Evolutionary conservation across 1,140 invertebrate genomes (phyloP), one percentile per base, ranked within the genome.

Genomic region (Apis dorsata): DNA sequence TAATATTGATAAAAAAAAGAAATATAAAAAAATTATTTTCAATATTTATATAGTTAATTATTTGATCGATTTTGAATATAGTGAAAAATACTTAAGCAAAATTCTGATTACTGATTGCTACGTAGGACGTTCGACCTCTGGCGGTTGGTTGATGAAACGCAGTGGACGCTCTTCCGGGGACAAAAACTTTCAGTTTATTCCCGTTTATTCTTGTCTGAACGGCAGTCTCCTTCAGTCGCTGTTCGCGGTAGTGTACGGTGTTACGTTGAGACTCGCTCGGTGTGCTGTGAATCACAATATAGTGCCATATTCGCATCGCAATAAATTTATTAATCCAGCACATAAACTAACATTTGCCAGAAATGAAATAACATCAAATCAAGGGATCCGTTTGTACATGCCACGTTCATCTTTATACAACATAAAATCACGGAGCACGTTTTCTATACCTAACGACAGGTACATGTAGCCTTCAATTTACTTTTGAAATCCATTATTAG

Each of bases 161-260:
- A n/a, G 44, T 24, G 63, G 80, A 70, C 80, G 74, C 65, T 70
- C 81, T 78, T 82, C 74, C 74, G 81, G 51, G 81, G 74, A 77
- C 75, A 65, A 71, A 83, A 83, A 65, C 59, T 83, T 81, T 81
- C 66, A 55, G 81, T 77, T 83, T 79, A 79, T 79, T 83, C 81
- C 17, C 75, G 76, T 83, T n/a, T 66, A 53, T 77, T 75, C 72
- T 75, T 75, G 72, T 49, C 53, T 34, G 66, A 9, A 24, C 75
- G n/a, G 17, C 75, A 66, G 82, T 84, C 74, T 76, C 51, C 19
- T 83, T 72, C 66, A 28, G 55, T 79, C 81, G n/a, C 68, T 57
- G 51, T 49, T 72, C 66, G 68, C 49, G 60, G 21, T 34, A 21
- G 68, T 49, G 8, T 24, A 57, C 10, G 53, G 51, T 60, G 68